Conservation (phyloP, 1,140 invertebrate species). For the Eumeta japonica region DNA sequence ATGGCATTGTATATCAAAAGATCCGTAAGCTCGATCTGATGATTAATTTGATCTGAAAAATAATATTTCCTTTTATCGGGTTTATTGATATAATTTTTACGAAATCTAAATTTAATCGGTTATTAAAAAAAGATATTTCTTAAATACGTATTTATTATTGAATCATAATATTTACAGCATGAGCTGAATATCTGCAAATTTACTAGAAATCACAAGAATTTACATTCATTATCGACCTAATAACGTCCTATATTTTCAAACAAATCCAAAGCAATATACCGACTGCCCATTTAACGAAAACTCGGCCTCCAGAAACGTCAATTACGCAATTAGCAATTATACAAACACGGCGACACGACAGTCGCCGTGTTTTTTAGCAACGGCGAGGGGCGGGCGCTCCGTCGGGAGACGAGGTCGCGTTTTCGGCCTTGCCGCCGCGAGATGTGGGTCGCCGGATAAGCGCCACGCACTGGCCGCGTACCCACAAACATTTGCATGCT, state of each 20-base stretch:
- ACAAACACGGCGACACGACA: background rate
- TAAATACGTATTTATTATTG: no score
- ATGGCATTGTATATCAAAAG: background rate
- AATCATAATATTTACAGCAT: no score
- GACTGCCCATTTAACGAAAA: no score
- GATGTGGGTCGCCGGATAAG: conserved; percentile 53
- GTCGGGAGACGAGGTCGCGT: conserved; percentile 22
- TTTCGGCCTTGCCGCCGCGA: conserved; percentile 32
- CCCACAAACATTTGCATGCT: conserved; percentile 45
- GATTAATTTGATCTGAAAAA: no score
- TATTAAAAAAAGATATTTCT: no score
- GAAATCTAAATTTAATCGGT: background rate
- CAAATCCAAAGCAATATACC: no score
- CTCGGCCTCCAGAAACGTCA: background rate
- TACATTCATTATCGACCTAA: no score
- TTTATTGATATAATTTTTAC: background rate
- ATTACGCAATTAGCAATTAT: background rate
- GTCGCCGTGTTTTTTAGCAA: background rate
- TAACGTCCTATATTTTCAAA: no score
- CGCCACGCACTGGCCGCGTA: conserved; percentile 42
- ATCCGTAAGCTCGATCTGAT: no score
- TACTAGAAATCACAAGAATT: background rate
- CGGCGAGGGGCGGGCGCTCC: background rate
- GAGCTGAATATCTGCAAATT: background rate
- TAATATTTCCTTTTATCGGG: background rate